Conservation (phyloP, 2,888 invertebrate species). For the Ochlodes sylvanus region DNA sequence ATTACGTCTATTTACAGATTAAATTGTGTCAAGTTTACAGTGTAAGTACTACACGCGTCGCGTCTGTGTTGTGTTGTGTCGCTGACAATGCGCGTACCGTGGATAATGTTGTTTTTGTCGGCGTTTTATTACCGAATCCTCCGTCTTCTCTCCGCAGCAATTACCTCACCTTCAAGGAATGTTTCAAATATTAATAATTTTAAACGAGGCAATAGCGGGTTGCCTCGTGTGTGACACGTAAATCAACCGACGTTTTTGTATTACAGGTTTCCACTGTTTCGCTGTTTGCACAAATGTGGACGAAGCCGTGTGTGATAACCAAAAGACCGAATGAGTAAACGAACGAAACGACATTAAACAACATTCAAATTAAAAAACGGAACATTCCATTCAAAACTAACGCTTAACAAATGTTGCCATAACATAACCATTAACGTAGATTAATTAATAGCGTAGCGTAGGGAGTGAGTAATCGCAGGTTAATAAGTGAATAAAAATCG, state of each 20-base stretch:
- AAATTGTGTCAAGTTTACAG: conserved; percentile 26
- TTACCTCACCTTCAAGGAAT: conserved; percentile 56
- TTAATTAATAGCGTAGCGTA: conserved; percentile 45
- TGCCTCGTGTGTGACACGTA: conserved; percentile 62
- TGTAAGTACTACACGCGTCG: conserved; percentile 12
- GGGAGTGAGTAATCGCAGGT: conserved; percentile 59
- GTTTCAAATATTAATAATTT: conserved; percentile 58
- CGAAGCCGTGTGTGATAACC: conserved; percentile 67
- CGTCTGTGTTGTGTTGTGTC: conserved; percentile 9
- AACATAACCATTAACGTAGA: conserved; percentile 73
- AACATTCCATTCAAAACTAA: conserved; percentile 77
- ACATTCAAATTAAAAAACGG: conserved; percentile 55
- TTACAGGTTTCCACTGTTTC: conserved; percentile 49
- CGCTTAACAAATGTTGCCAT: conserved; percentile 75
- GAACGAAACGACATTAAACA: conserved; percentile 57
- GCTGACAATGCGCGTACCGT: conserved; percentile 17
- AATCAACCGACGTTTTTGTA: conserved; percentile 64
- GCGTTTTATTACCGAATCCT: conserved; percentile 20
- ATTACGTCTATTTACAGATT: conserved; percentile 4
- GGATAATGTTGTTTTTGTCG: conserved; percentile 22
- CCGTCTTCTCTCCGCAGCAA: conserved; percentile 47
- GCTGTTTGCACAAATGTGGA: conserved; percentile 76
- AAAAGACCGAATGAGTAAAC: conserved; percentile 51
- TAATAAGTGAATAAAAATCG: conserved; percentile 60
- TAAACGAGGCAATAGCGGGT: conserved; percentile 57